Evolutionary conservation across 2,888 invertebrate genomes (phyloP).

Genomic region (Drosophila rellima): DNA sequence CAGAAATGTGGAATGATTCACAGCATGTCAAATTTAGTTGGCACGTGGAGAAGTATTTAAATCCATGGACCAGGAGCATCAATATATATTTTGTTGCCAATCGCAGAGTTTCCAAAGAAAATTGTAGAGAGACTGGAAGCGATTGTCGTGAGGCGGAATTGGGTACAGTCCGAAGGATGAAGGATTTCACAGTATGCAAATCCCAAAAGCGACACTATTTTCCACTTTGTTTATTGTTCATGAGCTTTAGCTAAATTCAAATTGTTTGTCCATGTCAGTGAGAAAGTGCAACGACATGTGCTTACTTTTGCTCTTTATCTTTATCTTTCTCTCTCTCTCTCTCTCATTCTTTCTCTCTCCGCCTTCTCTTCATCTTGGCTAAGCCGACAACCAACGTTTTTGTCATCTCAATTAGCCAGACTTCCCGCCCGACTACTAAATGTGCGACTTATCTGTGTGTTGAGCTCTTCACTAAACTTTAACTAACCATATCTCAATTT

Average conservation of each 20-base stretch:
- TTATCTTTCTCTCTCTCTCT: neutral
- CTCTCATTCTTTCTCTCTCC: too few relatives aligned
- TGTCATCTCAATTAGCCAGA: conserved; percentile 22
- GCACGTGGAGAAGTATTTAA: neutral
- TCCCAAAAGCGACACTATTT: neutral
- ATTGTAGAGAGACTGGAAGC: neutral
- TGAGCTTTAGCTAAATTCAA: neutral
- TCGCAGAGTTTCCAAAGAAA: neutral
- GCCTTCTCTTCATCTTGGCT: neutral
- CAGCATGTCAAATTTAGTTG: neutral
- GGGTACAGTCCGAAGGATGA: too few relatives aligned
- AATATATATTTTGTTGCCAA: too few relatives aligned
- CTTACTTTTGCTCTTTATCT: neutral
- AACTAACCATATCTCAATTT: too few relatives aligned
- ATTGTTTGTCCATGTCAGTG: neutral
- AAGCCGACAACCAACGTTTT: conserved; percentile 20
- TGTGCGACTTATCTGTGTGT: neutral
- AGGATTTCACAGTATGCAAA: neutral
- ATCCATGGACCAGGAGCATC: neutral
- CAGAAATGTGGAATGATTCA: too few relatives aligned
- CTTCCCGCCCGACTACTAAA: conserved; percentile 3
- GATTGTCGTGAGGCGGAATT: neutral
- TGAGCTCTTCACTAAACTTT: neutral
- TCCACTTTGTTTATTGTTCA: neutral
- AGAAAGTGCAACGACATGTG: neutral